Conservation (phyloP, 2,888 invertebrate genomes). For the Rhogogaster chlorosoma region DNA sequence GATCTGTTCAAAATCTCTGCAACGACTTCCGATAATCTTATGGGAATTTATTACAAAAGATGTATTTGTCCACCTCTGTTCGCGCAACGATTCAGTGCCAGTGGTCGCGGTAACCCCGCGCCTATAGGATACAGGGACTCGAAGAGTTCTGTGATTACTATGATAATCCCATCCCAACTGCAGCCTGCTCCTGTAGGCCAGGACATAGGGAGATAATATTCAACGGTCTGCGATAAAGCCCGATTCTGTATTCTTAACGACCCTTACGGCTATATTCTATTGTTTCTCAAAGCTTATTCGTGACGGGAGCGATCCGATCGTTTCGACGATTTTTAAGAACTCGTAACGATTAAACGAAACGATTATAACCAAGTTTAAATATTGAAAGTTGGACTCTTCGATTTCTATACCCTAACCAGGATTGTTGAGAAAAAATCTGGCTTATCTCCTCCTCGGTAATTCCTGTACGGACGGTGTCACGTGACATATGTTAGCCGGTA, state of each 20-base stretch:
- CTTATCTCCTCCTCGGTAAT: not conserved
- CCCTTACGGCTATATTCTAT: conserved; percentile 61
- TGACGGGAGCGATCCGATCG: conserved; percentile 56
- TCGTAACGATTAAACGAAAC: conserved; percentile 16
- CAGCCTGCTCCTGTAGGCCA: not conserved
- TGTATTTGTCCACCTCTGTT: conserved; percentile 45
- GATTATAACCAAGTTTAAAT: not conserved
- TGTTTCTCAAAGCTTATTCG: conserved; percentile 59
- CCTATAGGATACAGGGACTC: conserved; percentile 66
- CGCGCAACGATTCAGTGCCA: conserved; percentile 46
- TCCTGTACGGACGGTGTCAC: not conserved
- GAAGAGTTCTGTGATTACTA: conserved; percentile 68
- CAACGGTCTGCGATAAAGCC: conserved; percentile 63
- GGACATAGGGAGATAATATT: conserved; percentile 61
- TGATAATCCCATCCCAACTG: conserved; percentile 67
- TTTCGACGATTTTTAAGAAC: not conserved
- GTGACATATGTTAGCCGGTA: conserved; percentile 1
- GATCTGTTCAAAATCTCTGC: not conserved
- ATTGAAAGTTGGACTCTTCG: too few species aligned
- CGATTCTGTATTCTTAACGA: conserved; percentile 67
- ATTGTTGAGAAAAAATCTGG: not conserved
- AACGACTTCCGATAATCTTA: not conserved
- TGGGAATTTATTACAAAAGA: not conserved
- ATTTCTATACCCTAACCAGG: too few species aligned
- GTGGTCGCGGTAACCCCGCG: conserved; percentile 25